Percentiles rank a stretch among this genome's conserved stretches.
Conservation (phyloP, 2,113 vertebrate genomes). For the Otolemur garnettii region DNA sequence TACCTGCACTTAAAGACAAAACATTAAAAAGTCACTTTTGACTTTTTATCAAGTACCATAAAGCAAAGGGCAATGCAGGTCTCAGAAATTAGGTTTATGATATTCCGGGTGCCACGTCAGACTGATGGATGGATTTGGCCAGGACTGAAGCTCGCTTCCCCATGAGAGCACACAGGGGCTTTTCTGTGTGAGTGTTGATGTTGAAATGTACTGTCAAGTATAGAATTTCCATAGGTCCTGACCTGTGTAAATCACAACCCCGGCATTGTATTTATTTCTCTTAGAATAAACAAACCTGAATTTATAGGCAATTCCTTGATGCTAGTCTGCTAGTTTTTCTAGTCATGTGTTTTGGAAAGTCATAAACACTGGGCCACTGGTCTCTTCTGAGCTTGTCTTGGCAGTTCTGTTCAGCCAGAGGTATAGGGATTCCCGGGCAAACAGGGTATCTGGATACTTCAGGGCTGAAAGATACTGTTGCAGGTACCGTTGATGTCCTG, state of each 20-base stretch:
- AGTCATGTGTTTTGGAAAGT: not conserved
- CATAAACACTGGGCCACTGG: not conserved
- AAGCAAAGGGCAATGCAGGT: not conserved
- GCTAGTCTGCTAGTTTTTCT: not conserved
- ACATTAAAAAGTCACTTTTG: not conserved
- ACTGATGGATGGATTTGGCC: not conserved
- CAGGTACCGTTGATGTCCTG: accelerated
- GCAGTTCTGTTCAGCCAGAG: not conserved
- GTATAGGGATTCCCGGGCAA: not conserved
- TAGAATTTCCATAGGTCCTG: not conserved
- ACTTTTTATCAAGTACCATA: not conserved
- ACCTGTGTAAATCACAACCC: not conserved
- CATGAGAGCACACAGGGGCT: not conserved
- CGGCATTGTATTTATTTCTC: not conserved
- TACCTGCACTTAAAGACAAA: not conserved
- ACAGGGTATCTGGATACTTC: not conserved
- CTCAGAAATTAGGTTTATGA: not conserved
- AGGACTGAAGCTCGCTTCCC: not conserved
- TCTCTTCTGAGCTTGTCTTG: not conserved
- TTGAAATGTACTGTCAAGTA: not conserved
- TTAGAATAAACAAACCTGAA: not conserved
- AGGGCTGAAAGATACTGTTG: not conserved
- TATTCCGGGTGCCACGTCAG: no score
- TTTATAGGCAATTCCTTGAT: not conserved
- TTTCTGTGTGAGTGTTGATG: not conserved